phyloP scores from a whole-genome alignment of 2,113 vertebrate species.

The Proteles cristata region DNA sequence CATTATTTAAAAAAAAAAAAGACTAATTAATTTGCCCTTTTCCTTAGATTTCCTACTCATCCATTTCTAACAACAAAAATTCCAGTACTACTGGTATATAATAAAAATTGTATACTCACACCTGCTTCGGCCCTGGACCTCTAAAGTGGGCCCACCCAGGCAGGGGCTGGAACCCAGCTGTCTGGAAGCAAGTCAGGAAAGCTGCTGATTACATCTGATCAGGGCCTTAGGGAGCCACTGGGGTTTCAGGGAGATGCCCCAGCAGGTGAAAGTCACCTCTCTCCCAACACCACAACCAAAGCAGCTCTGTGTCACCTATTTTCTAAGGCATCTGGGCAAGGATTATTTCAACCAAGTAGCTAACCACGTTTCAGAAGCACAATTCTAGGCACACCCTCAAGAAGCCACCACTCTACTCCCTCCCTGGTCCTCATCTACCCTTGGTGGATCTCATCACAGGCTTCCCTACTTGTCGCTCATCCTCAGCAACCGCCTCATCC shows the following conservation, averaged over 20 bases:
- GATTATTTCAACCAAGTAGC: background rate
- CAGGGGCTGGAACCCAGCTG: background rate
- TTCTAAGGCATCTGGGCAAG: background rate
- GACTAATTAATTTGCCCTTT: background rate
- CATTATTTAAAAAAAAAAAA: background rate
- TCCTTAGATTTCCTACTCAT: background rate
- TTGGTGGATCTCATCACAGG: background rate
- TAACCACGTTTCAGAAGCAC: background rate
- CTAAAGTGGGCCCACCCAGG: background rate
- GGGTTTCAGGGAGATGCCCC: background rate
- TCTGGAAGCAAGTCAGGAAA: background rate
- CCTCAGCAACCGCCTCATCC: background rate
- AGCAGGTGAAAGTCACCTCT: background rate
- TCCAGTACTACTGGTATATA: background rate
- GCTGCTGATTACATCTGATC: background rate
- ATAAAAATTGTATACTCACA: background rate
- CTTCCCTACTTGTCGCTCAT: background rate
- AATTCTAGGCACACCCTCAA: background rate
- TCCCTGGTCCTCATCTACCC: background rate
- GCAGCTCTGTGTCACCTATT: background rate
- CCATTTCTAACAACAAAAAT: constrained; percentile 26
- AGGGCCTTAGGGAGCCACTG: background rate
- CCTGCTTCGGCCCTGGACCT: background rate
- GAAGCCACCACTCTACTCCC: background rate
- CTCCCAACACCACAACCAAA: too few species aligned